These are phyloP conservation scores for Chloropsis hardwickii DNA, from an alignment of 2,113 vertebrate species.

Conservation along the genomic window DNA sequence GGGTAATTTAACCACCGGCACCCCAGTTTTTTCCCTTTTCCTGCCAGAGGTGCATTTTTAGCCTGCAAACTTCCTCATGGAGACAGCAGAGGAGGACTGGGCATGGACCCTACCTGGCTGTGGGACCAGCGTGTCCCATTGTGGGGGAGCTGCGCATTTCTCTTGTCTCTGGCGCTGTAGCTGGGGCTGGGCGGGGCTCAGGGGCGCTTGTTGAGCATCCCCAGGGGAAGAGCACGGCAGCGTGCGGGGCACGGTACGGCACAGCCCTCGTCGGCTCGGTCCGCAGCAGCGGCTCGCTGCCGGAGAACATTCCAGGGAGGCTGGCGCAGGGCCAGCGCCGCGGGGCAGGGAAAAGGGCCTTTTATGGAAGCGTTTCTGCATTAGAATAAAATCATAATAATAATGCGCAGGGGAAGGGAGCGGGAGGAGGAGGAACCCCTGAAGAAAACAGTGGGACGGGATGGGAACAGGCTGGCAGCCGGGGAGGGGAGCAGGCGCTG, in stretches of 20 bases:
- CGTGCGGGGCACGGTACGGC: not conserved
- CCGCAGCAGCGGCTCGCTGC: not conserved
- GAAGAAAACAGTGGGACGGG: conserved; percentile 21
- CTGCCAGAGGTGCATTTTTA: not conserved
- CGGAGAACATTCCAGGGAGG: conserved; percentile 70
- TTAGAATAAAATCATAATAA: conserved; percentile 70
- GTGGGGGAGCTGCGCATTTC: not conserved
- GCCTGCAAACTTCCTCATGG: not conserved
- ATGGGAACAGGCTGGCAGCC: not conserved
- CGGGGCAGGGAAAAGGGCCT: conserved; percentile 69
- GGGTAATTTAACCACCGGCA: not conserved
- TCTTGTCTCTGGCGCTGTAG: not conserved
- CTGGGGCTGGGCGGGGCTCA: not conserved
- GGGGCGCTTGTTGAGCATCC: not conserved
- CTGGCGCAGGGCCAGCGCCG: conserved; percentile 51
- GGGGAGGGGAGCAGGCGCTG: not conserved
- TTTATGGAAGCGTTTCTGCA: conserved; percentile 71
- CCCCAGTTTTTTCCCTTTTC: not conserved
- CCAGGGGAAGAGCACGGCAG: fast-evolving
- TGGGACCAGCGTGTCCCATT: not conserved
- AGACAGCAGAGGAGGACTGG: not conserved
- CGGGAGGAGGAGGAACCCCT: not conserved
- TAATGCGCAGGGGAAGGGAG: conserved; percentile 43
- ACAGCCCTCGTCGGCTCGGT: not conserved
- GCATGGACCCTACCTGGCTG: not conserved